Conservation (phyloP, 2,113 vertebrate genomes). For the Notarius quadriscutis region DNA sequence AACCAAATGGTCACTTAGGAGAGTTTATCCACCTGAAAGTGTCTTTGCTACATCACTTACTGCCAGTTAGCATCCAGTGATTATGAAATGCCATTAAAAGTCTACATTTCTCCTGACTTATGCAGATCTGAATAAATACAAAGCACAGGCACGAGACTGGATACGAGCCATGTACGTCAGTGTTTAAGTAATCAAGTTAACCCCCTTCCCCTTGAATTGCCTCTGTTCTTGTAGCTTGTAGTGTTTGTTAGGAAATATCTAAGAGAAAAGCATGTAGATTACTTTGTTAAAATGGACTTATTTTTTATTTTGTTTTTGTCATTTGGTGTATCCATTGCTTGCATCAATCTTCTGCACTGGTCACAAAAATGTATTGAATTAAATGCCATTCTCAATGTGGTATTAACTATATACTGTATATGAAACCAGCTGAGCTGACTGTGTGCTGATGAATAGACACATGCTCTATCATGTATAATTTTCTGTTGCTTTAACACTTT, state of each 20-base stretch:
- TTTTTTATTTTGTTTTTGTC: not conserved
- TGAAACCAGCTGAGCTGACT: no score
- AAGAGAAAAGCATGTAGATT: not conserved
- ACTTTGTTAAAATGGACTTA: not conserved
- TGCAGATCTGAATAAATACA: not conserved
- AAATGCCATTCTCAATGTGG: no score
- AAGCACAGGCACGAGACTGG: not conserved
- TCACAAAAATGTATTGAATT: not conserved
- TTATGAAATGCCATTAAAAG: not conserved
- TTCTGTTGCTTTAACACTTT: not conserved
- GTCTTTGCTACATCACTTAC: not conserved
- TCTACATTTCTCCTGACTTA: not conserved
- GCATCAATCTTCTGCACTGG: not conserved
- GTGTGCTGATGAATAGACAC: no score
- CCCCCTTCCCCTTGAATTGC: not conserved
- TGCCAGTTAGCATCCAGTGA: slow-evolving; percentile 9
- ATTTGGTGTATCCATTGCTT: not conserved
- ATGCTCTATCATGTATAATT: not conserved
- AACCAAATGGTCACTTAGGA: not conserved
- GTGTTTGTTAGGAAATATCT: not conserved
- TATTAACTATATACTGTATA: no score
- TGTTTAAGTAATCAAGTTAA: slow-evolving; percentile 16
- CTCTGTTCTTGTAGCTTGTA: not conserved
- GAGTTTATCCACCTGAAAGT: not conserved
- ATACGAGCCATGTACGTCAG: not conserved